Base-by-base conservation (phyloP, 2,888 invertebrate species). In the Melolontha melolontha region DNA sequence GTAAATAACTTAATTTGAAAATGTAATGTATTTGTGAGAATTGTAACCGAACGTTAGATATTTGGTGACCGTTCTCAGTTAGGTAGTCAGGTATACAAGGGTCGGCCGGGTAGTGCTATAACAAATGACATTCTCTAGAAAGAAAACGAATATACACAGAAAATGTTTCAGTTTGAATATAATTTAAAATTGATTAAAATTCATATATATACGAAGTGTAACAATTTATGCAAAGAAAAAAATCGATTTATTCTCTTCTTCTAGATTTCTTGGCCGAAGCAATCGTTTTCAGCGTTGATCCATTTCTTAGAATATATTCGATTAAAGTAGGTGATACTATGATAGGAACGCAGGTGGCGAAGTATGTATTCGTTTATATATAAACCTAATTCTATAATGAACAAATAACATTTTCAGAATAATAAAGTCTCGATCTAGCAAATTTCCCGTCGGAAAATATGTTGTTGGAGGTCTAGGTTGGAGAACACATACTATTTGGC, bases 331-430 rank as follows among this genome's bases (percentile, higher is more conserved):
- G 90, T 1, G 83, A 83, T 14, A 87, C 88, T 42, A 91, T 92
- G 88, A 87, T 91, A 65, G 92, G 92, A 17, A 83, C 86, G 59
- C 92, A 92, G 84, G 87, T 92, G 42, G 91, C 89, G 10, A 89
- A 87, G 90, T 91, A 84, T 40, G 10, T 34, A 34, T 34, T 34
- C 1, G 10, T 6, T 1, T 5, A 34, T 5, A 6, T 8, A 2
- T 5, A 79, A 84, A 2, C 10, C 34, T 17, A 10, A 49, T 17
- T n/a, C n/a, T n/a, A 50, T 50, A 34, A 34, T 6, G 7, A 34
- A 34, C 10, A 10, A 34, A 1, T n/a, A n/a, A n/a, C n/a, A n/a
- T 11, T 83, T 84, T 65, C 77, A 91, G 92, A 79, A 88, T 93
- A 39, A 84, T 90, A 62, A 88, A 88, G 64, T 92, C 91, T 72